A percentile compares a stretch with the other conserved stretches of the same genome.
Evolutionary conservation across 2,888 invertebrate genomes (phyloP).

Genomic region (Lydus trimaculatus): DNA sequence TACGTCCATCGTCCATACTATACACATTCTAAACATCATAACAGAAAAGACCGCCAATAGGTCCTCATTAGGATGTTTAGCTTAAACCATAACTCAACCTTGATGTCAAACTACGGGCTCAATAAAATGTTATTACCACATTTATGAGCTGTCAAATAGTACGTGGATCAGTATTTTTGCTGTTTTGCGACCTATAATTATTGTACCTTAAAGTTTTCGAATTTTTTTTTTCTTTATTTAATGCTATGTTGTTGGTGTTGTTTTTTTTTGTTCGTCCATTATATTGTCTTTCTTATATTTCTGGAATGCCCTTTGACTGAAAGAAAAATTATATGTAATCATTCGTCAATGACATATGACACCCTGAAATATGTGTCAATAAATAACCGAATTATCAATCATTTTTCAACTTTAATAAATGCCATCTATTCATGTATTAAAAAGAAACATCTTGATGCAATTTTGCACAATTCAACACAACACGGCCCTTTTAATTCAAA

Average conservation of each 20-base stretch:
- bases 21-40: slow-evolving; percentile 41
- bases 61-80: slow-evolving; percentile 54
- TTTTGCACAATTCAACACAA: slow-evolving; percentile 17
- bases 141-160: slow-evolving; percentile 52
- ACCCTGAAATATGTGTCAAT: slow-evolving; percentile 33
- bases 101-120: slow-evolving; percentile 51
- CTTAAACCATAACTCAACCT: slow-evolving; percentile 51
- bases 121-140: slow-evolving; percentile 52
- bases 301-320: slow-evolving; percentile 29
- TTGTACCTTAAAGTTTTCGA: slow-evolving; percentile 44
- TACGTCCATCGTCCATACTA: slow-evolving; percentile 33
- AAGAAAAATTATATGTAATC: slow-evolving; percentile 36
- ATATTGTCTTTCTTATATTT: slow-evolving; percentile 21
- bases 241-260: background rate
- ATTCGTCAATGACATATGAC: slow-evolving; percentile 31
- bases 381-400: slow-evolving; percentile 32
- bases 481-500: slow-evolving; percentile 9
- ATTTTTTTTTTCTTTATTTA: slow-evolving; percentile 28
- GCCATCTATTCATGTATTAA: slow-evolving; percentile 18
- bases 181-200: slow-evolving; percentile 51
- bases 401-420: slow-evolving; percentile 28
- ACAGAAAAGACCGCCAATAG: slow-evolving; percentile 47
- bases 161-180: slow-evolving; percentile 34
- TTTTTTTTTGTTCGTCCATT: background rate
- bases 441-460: slow-evolving; percentile 8